Evolutionary conservation across 1,140 invertebrate species (phyloP).

Genomic region (Scaptomyza hsui): DNA sequence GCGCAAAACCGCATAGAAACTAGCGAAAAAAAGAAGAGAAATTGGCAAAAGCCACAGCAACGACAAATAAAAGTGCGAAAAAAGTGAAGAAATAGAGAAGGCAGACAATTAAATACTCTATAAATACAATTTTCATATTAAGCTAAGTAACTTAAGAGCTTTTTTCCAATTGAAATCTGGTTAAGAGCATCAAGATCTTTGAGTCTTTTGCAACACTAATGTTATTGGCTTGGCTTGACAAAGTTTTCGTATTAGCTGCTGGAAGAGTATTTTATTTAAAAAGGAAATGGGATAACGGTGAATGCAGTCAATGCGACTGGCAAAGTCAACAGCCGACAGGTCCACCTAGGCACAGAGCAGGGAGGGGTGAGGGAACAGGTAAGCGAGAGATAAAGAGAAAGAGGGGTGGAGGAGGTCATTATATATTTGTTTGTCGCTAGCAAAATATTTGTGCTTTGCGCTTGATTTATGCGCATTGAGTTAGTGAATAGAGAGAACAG

Average conservation of each 20-base stretch:
- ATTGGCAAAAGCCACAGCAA: conserved; percentile 28
- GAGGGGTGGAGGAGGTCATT: conserved; percentile 36
- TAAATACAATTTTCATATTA: too few species aligned
- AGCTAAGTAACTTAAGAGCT: background rate
- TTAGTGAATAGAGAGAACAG: conserved; percentile 44
- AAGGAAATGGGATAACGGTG: conserved; percentile 23
- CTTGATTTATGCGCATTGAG: conserved; percentile 72
- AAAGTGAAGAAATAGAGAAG: background rate
- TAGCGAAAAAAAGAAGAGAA: conserved; percentile 42
- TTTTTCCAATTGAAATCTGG: background rate
- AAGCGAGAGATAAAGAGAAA: conserved; percentile 1
- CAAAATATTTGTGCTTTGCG: conserved; percentile 77
- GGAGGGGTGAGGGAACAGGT: background rate
- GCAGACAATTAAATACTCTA: conserved; percentile 15
- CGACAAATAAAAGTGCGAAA: conserved; percentile 28
- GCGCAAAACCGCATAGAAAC: conserved; percentile 65
- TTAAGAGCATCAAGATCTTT: background rate
- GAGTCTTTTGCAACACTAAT: background rate
- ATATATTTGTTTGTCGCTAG: conserved; percentile 69
- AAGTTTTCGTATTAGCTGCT: conserved; percentile 14
- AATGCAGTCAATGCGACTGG: conserved; percentile 40
- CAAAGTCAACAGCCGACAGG: conserved; percentile 23
- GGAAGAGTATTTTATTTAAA: conserved; percentile 28
- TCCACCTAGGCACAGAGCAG: background rate
- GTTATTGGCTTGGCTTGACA: background rate